Evolutionary conservation across 1,140 invertebrate species (phyloP), one percentile per base, ranked within the genome.

Genomic region (Zelostemma sp.): DNA sequence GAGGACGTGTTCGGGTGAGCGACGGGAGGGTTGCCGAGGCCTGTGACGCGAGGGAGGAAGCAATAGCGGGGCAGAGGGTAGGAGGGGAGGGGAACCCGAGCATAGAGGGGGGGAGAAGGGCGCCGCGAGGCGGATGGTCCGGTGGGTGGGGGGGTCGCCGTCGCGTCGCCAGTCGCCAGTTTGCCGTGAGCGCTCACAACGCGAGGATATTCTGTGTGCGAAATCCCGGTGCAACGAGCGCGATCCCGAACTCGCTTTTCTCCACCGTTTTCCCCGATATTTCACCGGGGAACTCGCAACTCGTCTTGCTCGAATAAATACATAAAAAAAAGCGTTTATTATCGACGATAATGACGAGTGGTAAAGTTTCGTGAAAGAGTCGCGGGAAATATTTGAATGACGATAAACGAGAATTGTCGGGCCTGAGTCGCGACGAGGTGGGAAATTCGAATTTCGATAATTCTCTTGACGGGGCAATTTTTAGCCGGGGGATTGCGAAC

Each of bases 101-200:
- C 57, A 33, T 45, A 58, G 46, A 35, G 47, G 56, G 25, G 67
- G 46, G 49, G 50, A 38, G 47, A 41, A 63, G 43, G 19, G 47
- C 47, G 41, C 16, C 61, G 43, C 6, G 17, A 45, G 55, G 61
- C 28, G 43, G 64, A 66, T 41, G 40, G 40, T 41, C 40, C 40
- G 40, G 14, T 41, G 40, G 40, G 40, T 41, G 56, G 75, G 73
- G 56, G 45, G 59, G 59, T 72, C 77, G 76, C 70, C 78, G 75
- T 72, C 70, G 79, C 77, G 75, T 73, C 74, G 79, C 77, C 81
- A 82, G 76, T 78, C 78, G 80, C 68, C 82, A 84, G 82, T 82
- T 81, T 76, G 83, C 78, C 80, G 79, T 84, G 80, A 83, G 80
- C 84, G 83, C 81, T 82, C 82, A 74, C 78, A 17, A 78, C 77